phyloP scores from a whole-genome alignment of 2,797 vertebrate genomes.

The Anguilla megastoma region DNA sequence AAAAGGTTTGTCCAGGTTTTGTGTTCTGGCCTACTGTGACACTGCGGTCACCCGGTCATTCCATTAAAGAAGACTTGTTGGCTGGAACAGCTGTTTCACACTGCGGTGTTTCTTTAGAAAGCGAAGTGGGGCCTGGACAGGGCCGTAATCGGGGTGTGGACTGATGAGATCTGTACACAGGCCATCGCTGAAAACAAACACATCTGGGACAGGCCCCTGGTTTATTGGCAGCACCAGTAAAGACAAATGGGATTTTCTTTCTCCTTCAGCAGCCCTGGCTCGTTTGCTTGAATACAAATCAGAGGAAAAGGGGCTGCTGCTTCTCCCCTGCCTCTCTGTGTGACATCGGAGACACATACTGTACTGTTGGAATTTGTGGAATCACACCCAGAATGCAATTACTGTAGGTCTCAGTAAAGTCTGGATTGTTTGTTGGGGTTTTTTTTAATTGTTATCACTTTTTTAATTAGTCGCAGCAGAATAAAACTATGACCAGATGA shows the following conservation, averaged over 20 bases:
- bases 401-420: constrained; percentile 29
- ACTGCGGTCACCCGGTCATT: constrained; percentile 30
- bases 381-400: constrained; percentile 38
- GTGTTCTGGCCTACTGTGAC: constrained; percentile 24
- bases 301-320: not conserved
- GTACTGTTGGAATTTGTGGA: constrained; percentile 27
- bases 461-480: constrained; percentile 43
- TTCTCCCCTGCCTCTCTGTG: not conserved
- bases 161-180: constrained; percentile 35
- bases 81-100: constrained; percentile 34
- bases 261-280: constrained; percentile 19
- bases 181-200: constrained; percentile 19
- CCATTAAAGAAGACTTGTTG: constrained; percentile 32
- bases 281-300: constrained; percentile 35
- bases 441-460: constrained; percentile 30
- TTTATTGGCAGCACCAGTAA: constrained; percentile 24
- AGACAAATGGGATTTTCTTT: constrained; percentile 24
- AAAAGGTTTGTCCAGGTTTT: not conserved
- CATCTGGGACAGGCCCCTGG: constrained; percentile 23
- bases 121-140: constrained; percentile 21
- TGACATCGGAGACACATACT: not conserved
- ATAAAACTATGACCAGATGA: constrained; percentile 35
- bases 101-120: constrained; percentile 33
- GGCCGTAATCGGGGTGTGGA: constrained; percentile 18
- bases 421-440: constrained; percentile 10